A percentile compares a stretch with the other conserved stretches of the same genome.
These are phyloP conservation scores for Cebuella pygmaea DNA, from an alignment of 2,797 vertebrate species.

Conservation along the genomic window DNA sequence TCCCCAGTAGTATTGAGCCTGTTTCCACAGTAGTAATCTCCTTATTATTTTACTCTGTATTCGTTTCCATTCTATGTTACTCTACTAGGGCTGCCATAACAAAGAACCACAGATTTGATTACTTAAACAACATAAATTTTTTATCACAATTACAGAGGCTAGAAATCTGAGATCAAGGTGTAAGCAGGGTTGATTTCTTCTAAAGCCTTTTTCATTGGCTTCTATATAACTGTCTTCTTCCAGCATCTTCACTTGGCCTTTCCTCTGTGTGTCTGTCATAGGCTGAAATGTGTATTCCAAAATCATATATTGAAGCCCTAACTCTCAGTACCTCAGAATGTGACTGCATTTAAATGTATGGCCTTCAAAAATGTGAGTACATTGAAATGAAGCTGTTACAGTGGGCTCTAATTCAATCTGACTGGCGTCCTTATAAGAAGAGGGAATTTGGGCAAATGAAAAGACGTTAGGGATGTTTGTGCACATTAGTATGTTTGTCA, in stretches of 20 bases:
- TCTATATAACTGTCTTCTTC: neutral
- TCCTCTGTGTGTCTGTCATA: neutral
- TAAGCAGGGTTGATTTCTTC: neutral
- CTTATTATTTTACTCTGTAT: neutral
- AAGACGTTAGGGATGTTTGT: neutral
- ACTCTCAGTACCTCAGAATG: neutral
- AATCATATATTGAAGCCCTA: neutral
- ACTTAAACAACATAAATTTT: neutral
- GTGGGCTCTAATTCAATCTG: neutral
- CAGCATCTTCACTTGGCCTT: neutral
- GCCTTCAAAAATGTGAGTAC: neutral
- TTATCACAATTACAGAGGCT: neutral
- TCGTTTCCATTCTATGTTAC: neutral
- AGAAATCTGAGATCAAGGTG: neutral
- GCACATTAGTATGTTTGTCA: too few relatives aligned
- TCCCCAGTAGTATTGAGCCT: neutral
- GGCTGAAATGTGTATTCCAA: neutral
- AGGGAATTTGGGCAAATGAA: neutral
- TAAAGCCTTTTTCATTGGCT: neutral
- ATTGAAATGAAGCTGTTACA: neutral
- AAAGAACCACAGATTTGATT: neutral
- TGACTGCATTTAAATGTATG: too few relatives aligned
- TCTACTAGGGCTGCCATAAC: neutral
- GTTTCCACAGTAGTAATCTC: neutral
- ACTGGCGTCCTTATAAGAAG: neutral